Evolutionary conservation across 1,140 invertebrate species (phyloP).

Genomic region (Cydia splendana): DNA sequence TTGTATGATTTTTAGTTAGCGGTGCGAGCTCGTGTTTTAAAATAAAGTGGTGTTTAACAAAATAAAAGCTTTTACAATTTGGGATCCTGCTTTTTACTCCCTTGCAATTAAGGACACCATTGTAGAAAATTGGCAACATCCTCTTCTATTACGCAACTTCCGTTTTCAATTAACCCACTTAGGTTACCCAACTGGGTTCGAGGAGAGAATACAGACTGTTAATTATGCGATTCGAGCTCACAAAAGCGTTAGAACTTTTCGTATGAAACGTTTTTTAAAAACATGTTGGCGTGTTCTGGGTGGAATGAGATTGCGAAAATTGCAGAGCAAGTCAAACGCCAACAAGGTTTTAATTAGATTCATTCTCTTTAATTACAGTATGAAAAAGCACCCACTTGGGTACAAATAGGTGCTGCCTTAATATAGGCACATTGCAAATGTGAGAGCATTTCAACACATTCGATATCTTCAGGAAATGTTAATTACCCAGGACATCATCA

Average conservation of each 20-base stretch:
- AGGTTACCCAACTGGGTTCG: constrained; percentile 23
- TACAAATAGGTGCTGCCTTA: neutral
- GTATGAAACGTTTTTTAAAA: constrained; percentile 9
- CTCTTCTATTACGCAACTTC: constrained; percentile 24
- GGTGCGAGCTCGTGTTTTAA: too few relatives aligned
- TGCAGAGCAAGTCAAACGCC: neutral
- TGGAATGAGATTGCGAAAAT: neutral
- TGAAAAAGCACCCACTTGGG: neutral
- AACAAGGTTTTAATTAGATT: constrained; percentile 7
- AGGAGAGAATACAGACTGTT: constrained; percentile 21
- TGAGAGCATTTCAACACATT: too few relatives aligned
- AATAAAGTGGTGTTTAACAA: neutral
- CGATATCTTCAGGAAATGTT: too few relatives aligned
- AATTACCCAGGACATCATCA: too few relatives aligned
- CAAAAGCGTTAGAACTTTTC: constrained; percentile 23
- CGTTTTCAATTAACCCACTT: constrained; percentile 30
- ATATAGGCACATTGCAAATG: too few relatives aligned
- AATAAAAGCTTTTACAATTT: neutral
- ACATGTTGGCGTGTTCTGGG: neutral
- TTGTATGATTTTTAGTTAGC: too few relatives aligned
- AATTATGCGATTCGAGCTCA: constrained; percentile 20
- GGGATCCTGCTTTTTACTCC: neutral
- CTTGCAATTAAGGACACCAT: constrained; percentile 13
- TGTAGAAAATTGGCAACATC: constrained; percentile 21
- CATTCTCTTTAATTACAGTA: neutral